Percentiles rank a stretch among this genome's conserved stretches.
Conservation (phyloP, 1,140 invertebrate species). For the Heliconius melpomene region DNA sequence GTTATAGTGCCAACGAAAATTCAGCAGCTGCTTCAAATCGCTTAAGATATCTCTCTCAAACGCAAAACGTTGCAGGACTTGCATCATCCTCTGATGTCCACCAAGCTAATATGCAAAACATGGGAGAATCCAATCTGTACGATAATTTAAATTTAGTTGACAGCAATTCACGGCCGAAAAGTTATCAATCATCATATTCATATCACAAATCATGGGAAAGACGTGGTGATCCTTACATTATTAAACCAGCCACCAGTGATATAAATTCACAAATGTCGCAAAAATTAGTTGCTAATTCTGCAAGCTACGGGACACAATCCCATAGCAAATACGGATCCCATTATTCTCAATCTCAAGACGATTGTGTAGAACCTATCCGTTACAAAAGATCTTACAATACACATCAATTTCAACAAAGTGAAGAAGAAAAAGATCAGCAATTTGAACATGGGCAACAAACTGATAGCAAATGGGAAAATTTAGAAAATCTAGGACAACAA, state of each 20-base stretch:
- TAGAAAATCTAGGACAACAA: conserved; percentile 53
- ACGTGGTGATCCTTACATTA: conserved; percentile 76
- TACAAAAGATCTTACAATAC: conserved; percentile 54
- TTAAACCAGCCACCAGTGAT: conserved; percentile 56
- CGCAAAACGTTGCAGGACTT: conserved; percentile 20
- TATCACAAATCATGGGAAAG: conserved; percentile 80
- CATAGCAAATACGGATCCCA: conserved; percentile 45
- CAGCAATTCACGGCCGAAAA: conserved; percentile 65
- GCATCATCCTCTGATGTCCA: conserved; percentile 29
- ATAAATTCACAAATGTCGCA: conserved; percentile 50
- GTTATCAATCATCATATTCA: conserved; percentile 78
- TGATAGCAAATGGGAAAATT: conserved; percentile 36
- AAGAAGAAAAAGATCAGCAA: conserved; percentile 17
- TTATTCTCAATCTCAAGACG: conserved; percentile 41
- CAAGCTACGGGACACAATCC: conserved; percentile 35
- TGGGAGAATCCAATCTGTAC: neutral
- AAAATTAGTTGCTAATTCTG: conserved; percentile 52
- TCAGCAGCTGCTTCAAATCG: conserved; percentile 46
- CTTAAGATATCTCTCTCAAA: conserved; percentile 42
- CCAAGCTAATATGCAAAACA: conserved; percentile 31
- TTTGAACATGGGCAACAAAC: conserved; percentile 49
- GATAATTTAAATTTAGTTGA: conserved; percentile 38
- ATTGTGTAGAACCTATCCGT: conserved; percentile 59
- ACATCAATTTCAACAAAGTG: conserved; percentile 37
- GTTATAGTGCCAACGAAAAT: conserved; percentile 38